Conservation (phyloP, 2,113 vertebrate genomes). For the Syngnathus typhle region DNA sequence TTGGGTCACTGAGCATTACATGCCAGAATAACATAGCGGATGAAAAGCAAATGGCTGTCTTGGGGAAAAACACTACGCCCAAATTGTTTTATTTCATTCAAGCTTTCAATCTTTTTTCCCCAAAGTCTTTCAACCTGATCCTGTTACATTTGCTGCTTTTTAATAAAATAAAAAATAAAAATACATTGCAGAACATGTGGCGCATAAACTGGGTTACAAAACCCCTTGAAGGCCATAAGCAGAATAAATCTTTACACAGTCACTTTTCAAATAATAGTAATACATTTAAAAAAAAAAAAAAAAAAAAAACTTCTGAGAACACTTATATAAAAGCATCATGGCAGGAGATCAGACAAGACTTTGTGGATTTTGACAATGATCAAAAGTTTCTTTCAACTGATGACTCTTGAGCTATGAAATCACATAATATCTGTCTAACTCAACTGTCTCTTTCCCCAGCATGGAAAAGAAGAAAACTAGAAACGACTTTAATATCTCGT, state of each 20-base stretch:
- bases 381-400: constrained; percentile 2
- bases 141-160: constrained; percentile 7
- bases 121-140: constrained; percentile 7
- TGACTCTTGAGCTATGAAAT: neutral
- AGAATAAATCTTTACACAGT: constrained; percentile 22
- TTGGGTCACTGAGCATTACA: constrained; percentile 40
- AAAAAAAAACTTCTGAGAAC: constrained; percentile 15
- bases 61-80: constrained; percentile 15
- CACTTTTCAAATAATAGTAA: constrained; percentile 6
- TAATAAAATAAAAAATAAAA: constrained; percentile 2
- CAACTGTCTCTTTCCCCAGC: neutral
- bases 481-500: neutral
- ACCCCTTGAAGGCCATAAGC: constrained; percentile 29
- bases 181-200: constrained; percentile 26
- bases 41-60: constrained; percentile 48
- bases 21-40: constrained; percentile 32
- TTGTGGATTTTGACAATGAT: constrained; percentile 22
- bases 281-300: neutral
- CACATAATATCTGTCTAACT: neutral
- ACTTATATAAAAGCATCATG: constrained; percentile 18
- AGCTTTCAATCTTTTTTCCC: constrained; percentile 15
- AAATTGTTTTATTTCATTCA: constrained; percentile 10
- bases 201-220: constrained; percentile 34
- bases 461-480: neutral
- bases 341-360: constrained; percentile 14